These are phyloP conservation scores for Tachypleus tridentatus DNA, from an alignment of 1,140 invertebrate genomes.

Conservation along the genomic window DNA sequence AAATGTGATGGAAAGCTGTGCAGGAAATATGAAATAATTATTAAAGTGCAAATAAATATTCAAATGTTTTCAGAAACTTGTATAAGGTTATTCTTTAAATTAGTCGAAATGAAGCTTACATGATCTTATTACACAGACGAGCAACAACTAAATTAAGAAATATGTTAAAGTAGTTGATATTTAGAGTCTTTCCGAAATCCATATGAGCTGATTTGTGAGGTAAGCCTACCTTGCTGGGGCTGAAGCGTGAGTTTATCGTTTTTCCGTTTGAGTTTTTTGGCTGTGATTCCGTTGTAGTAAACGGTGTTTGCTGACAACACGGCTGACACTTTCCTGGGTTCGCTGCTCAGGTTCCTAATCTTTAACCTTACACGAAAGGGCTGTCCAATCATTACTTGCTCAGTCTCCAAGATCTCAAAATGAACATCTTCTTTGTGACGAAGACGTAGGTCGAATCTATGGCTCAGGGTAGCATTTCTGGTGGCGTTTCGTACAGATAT, in stretches of 20 bases:
- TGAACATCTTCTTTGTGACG: slow-evolving; percentile 67
- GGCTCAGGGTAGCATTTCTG: slow-evolving; percentile 8
- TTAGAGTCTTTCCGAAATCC: too few relatives aligned
- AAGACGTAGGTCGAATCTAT: slow-evolving; percentile 23
- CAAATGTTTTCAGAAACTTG: too few relatives aligned
- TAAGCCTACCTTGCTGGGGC: slow-evolving; percentile 20
- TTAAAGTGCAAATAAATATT: too few relatives aligned
- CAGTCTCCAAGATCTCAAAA: slow-evolving; percentile 67
- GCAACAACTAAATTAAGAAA: too few relatives aligned
- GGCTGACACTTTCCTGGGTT: slow-evolving; percentile 49
- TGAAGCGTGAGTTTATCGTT: slow-evolving; percentile 32
- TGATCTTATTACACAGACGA: too few relatives aligned
- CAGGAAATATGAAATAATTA: too few relatives aligned
- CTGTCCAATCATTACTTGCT: slow-evolving; percentile 76
- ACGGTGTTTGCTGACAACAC: slow-evolving; percentile 51
- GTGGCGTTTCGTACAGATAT: slow-evolving; percentile 64
- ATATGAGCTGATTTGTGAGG: too few relatives aligned
- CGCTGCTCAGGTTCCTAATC: slow-evolving; percentile 33
- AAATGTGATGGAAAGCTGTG: too few relatives aligned
- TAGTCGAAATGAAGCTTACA: too few relatives aligned
- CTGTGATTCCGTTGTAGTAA: slow-evolving; percentile 61
- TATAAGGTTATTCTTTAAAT: too few relatives aligned
- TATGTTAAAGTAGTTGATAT: too few relatives aligned
- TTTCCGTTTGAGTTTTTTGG: slow-evolving; percentile 51
- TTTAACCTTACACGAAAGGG: slow-evolving; percentile 42